Evolutionary conservation across 2,888 invertebrate species (phyloP), one percentile per base, ranked within the genome.

Genomic region (Peribatodes rhomboidaria): DNA sequence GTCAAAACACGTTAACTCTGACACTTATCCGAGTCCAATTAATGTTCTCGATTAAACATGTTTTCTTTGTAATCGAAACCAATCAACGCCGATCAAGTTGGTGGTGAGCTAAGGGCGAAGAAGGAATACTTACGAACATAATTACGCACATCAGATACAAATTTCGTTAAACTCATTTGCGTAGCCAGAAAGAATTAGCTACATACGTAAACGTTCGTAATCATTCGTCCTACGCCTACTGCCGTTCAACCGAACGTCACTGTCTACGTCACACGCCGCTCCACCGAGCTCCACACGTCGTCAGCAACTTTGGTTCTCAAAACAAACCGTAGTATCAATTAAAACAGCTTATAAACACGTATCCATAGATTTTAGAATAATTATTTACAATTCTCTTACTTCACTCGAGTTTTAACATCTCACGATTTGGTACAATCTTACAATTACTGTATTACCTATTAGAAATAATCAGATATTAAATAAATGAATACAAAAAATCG

Each of bases 331-430:
- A 70, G 61, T 74, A 78, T 79, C 82, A 86, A 83, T 87, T 82
- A 87, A 87, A 85, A 87, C 84, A 80, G 83, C 87, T 87, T 90
- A 90, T 75, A 87, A 88, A 88, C 89, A 89, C 85, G 84, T 85
- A 86, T 85, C 79, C 79, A 78, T 87, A 85, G 79, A 86, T 82
- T 82, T 83, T 82, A 84, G 74, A 83, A 81, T 88, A 84, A 86
- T 65, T 90, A 91, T 91, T 88, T 91, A 91, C 91, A 91, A 83
- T 83, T 85, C 78, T 76, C 85, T 88, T 87, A 89, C 22, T 58
- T 65, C 63, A 79, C 73, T 76, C 81, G 79, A 81, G 81, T 82
- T 81, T 82, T 75, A 79, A 83, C 76, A 75, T 82, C 77, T 78
- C 78, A 82, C 78, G 75, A 73, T 76, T 88, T 87, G 88, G 86